Evolutionary conservation across 2,113 vertebrate species (phyloP), one percentile per base, ranked within the genome.

Genomic region (Tonatia bakeri): DNA sequence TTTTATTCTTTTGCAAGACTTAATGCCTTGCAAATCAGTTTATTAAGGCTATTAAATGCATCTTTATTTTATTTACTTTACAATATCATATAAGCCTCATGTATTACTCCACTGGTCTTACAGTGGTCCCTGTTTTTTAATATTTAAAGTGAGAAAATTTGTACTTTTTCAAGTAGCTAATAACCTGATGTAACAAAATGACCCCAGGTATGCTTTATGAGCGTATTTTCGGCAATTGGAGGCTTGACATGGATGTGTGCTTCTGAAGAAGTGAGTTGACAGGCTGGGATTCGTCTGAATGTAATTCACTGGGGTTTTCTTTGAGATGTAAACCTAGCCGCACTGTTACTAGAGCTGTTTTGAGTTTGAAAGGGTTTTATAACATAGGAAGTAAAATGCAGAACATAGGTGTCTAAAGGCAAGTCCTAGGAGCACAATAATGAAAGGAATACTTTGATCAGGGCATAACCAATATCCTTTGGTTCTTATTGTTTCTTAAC

Each of bases 401-500:
- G 38, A 87, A 54, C 7, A 87, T 10, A 9, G 17, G 17, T 81
- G 8, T 50, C 15, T 52, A 31, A 26, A 91, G 45, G 26, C 22
- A 79, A 14, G 36, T 82, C 52, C 45, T 79, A 28, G 28, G 45
- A 73, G 47, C 19, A 94, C 36, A 45, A 0, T 70, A 70, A 20
- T 94, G 31, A 95, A 93, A 73, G 50, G 54, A 76, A 80, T 22
- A 59, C 43, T 94, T 87, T 61, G 40, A 88, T 79, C 5, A 45
- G 52, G 38, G 24, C 26, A 84, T 65, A 96, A 73, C 43, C 50
- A 61, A 91, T 96, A 54, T 14, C 15, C 4, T 90, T 90, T 94
- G 65, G 31, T 70, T 88, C 24, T 77, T n/a, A 73, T 10, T 91
- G 22, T 92, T 93, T 65, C 73, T 91, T 93, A 93, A 91, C 83